A percentile compares a stretch with the other conserved stretches of the same genome.
phyloP scores from a whole-genome alignment of 2,113 vertebrate species.

The Gopherus flavomarginatus region DNA sequence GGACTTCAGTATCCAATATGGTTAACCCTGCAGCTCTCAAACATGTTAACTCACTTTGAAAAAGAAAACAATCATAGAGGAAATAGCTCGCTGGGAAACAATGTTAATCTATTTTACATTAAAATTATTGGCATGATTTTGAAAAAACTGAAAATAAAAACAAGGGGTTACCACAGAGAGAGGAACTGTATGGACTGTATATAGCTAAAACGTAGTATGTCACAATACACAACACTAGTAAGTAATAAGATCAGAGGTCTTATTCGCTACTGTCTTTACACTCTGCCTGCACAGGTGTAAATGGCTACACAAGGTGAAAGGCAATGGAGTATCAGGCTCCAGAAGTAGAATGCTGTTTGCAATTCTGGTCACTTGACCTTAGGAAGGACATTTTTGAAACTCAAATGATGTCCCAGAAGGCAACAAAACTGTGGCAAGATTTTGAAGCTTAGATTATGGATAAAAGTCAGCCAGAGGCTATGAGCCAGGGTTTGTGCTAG shows the following conservation, averaged over 20 bases:
- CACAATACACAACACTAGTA: not conserved
- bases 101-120: not conserved
- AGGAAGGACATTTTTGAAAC: not conserved
- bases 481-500: not conserved
- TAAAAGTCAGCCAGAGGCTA: not conserved
- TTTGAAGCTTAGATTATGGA: not conserved
- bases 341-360: not conserved
- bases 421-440: not conserved
- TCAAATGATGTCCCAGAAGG: not conserved
- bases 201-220: not conserved
- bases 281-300: not conserved
- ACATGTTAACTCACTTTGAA: not conserved
- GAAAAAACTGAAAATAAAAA: not conserved
- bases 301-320: not conserved
- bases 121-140: not conserved
- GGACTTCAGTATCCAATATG: not conserved
- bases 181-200: not conserved
- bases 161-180: not conserved
- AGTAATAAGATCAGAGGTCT: not conserved
- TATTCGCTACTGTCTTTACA: not conserved
- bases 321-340: not conserved
- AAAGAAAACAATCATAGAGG: not conserved
- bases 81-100: not conserved
- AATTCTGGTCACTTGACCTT: not conserved
- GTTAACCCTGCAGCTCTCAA: not conserved